Base-by-base conservation (phyloP, 1,140 invertebrate species). In the Lycorma delicatula region DNA sequence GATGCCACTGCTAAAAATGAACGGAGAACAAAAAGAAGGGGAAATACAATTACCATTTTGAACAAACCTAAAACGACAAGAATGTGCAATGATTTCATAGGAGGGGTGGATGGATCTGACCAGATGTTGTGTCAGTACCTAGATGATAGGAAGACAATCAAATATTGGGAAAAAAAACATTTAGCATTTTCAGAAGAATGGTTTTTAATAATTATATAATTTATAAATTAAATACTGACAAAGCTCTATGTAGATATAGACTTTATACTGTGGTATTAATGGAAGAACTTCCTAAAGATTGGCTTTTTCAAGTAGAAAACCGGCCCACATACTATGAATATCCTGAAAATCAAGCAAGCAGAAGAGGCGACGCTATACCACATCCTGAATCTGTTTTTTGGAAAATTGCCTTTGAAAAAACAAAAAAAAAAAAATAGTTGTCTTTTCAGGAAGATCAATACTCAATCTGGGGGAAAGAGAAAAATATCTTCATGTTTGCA, bases 131-230 rank as follows among this genome's bases (percentile, higher is more conserved):
- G 36, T 46, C 12, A 28, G 16, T 55, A 44, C 28, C 16, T 55
- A 27, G 38, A 55, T 22, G 53, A 55, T 22, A 41, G 53, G n/a
- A 55, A 25, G 23, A 23, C 53, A 23, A 36, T n/a, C 6, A 36
- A 36, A 25, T 54, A 18, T 6, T 54, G 51, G 31, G 36, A 54
- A 36, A 38, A 54, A 56, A 65, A 25, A 54, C 62, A 48, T 63
- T 66, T n/a, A 52, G 59, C 55, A 58, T 64, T 55, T 63, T 66
- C 54, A 52, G 53, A 27, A 61, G 51, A n/a, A 54, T 54, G 51
- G 18, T 54, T 34, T 18, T 54, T 13, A 54, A 54, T 38, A 11
- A 9, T 6, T 54, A 9, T 22, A 36, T 54, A 20, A 31, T 54
- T 16, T 54, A 54, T 20, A 54, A 36, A 18, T 18, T 36, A 16